Conservation (phyloP, 2,888 invertebrate genomes). For the Holacanthella duospinosa region DNA sequence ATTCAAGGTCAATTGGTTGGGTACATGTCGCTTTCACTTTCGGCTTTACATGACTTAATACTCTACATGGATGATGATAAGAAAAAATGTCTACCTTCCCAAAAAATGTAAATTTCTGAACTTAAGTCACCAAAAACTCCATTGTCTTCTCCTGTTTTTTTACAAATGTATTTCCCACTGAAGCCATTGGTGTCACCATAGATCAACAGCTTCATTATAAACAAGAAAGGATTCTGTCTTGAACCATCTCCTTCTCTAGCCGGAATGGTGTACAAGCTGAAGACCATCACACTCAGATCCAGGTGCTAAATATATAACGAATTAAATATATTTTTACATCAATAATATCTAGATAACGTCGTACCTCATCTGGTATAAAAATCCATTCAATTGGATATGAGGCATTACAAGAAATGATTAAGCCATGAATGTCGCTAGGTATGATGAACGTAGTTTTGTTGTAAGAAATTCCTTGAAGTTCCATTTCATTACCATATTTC, state of each 20-base stretch:
- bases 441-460: constrained; percentile 23
- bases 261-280: neutral
- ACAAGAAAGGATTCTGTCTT: neutral
- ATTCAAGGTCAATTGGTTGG: too few relatives aligned
- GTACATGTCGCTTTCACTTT: too few relatives aligned
- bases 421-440: constrained; percentile 13
- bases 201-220: constrained; percentile 5
- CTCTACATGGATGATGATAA: too few relatives aligned
- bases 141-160: constrained; percentile 20
- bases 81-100: constrained; percentile 25
- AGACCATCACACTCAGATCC: neutral
- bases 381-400: constrained; percentile 31
- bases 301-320: neutral
- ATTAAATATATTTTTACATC: neutral
- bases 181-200: constrained; percentile 24
- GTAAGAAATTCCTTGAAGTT: constrained; percentile 2
- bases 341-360: neutral
- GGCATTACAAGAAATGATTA: constrained; percentile 28
- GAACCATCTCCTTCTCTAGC: neutral
- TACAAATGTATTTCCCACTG: constrained; percentile 25
- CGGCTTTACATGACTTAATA: too few relatives aligned
- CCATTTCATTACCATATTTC: neutral
- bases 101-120: constrained; percentile 29
- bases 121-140: constrained; percentile 13
- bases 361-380: constrained; percentile 26